Conservation (phyloP, 1,140 invertebrate species). For the Hylyphantes graminicola region DNA sequence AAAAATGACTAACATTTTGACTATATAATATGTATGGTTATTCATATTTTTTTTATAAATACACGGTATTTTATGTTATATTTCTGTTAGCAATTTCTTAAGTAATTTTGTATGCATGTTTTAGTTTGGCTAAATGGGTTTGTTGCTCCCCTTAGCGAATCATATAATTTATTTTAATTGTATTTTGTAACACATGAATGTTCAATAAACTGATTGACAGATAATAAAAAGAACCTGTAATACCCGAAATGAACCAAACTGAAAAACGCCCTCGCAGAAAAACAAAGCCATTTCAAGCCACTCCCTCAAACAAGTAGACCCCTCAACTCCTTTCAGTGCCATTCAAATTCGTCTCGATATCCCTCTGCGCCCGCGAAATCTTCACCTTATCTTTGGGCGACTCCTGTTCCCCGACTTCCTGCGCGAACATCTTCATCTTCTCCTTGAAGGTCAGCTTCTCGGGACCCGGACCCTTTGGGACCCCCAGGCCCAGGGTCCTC, state of each 20-base stretch:
- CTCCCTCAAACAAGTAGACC: neutral
- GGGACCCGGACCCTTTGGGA: slow-evolving; percentile 76
- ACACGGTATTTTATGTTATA: no score
- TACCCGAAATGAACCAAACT: neutral
- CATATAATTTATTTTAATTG: no score
- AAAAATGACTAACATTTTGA: no score
- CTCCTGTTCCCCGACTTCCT: slow-evolving; percentile 84
- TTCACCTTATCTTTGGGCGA: slow-evolving; percentile 92
- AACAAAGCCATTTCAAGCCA: neutral
- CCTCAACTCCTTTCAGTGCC: slow-evolving; percentile 19
- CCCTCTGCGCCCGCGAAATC: slow-evolving; percentile 89
- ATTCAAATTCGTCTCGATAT: slow-evolving; percentile 76
- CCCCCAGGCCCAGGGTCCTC: slow-evolving; percentile 76
- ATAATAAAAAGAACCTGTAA: no score
- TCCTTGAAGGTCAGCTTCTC: slow-evolving; percentile 93
- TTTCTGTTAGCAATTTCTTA: no score
- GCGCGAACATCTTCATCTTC: slow-evolving; percentile 97
- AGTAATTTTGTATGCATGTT: no score
- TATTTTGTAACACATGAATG: no score
- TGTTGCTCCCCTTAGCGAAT: no score
- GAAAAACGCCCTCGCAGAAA: neutral
- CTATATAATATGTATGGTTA: no score
- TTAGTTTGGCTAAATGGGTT: no score
- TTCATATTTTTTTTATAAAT: no score
- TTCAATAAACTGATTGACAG: no score